phyloP scores from a whole-genome alignment of 1,140 invertebrate genomes.

The Mercenaria mercenaria region DNA sequence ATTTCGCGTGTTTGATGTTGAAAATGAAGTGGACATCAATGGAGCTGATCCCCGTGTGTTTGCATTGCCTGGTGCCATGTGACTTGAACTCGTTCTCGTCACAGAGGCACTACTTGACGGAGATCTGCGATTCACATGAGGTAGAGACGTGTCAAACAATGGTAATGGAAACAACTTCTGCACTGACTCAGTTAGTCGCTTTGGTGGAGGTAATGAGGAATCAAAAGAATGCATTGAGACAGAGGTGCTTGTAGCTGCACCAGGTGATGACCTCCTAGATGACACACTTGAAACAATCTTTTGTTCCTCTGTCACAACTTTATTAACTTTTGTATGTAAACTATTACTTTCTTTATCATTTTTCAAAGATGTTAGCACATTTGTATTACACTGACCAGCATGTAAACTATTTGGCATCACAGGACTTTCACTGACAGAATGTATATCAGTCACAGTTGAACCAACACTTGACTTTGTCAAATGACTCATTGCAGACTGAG shows the following conservation, averaged over 20 bases:
- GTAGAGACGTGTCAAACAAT: conserved; percentile 55
- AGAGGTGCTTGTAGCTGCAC: conserved; percentile 50
- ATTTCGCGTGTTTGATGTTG: conserved; percentile 10
- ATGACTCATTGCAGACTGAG: not conserved
- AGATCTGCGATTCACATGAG: conserved; percentile 64
- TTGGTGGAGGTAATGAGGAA: conserved; percentile 63
- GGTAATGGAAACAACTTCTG: conserved; percentile 61
- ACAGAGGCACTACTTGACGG: conserved; percentile 45
- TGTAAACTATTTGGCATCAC: conserved; percentile 39
- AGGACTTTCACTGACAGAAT: conserved; percentile 31
- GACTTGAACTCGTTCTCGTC: conserved; percentile 30
- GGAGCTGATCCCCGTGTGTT: conserved; percentile 12
- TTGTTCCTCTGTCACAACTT: conserved; percentile 40
- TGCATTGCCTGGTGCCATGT: conserved; percentile 19
- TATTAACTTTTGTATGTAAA: conserved; percentile 43
- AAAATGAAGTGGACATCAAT: conserved; percentile 37
- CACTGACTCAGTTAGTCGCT: conserved; percentile 62
- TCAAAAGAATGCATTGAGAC: conserved; percentile 45
- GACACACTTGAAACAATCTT: conserved; percentile 28
- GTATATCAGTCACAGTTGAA: not conserved
- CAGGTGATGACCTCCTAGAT: conserved; percentile 39
- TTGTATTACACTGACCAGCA: conserved; percentile 46
- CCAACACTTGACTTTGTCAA: conserved; percentile 17
- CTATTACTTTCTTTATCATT: conserved; percentile 44
- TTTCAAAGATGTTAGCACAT: conserved; percentile 22